A percentile compares a stretch with the other conserved stretches of the same genome.
These are phyloP conservation scores for Protodeltote pygarga DNA, from an alignment of 2,888 invertebrate genomes.

Conservation along the genomic window DNA sequence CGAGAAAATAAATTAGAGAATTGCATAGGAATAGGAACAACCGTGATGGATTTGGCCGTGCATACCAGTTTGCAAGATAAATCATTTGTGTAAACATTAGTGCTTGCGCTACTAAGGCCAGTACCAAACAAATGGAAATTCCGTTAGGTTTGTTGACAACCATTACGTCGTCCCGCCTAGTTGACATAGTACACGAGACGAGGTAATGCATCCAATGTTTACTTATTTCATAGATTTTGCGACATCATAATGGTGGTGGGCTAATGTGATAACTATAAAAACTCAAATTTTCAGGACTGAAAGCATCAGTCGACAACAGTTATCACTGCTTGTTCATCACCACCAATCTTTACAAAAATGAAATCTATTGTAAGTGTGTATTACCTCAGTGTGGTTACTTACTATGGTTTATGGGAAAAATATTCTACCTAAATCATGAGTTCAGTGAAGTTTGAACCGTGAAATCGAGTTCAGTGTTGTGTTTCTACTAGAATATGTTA, in stretches of 20 bases:
- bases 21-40: constrained; percentile 7
- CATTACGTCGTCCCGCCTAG: constrained; percentile 73
- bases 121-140: constrained; percentile 72
- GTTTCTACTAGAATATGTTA: constrained; percentile 5
- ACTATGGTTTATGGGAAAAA: too few species aligned
- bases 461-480: constrained; percentile 14
- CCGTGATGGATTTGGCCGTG: constrained; percentile 34
- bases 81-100: constrained; percentile 49
- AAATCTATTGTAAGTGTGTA: constrained; percentile 80
- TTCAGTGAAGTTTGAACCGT: constrained; percentile 44
- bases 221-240: constrained; percentile 84
- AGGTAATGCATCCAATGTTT: constrained; percentile 83
- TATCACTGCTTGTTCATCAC: constrained; percentile 62
- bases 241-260: constrained; percentile 79
- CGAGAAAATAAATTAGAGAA: background rate
- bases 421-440: too few species aligned
- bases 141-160: constrained; percentile 77
- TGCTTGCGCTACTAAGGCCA: constrained; percentile 62
- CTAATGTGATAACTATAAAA: constrained; percentile 77
- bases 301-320: constrained; percentile 73
- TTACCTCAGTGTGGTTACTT: constrained; percentile 37
- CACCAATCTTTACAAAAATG: constrained; percentile 71
- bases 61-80: constrained; percentile 42
- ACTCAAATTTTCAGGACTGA: constrained; percentile 75
- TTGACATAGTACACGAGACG: constrained; percentile 77